Percentiles rank a stretch among this genome's conserved stretches.
Conservation (phyloP, 1,140 invertebrate genomes). For the Caerostris darwini region DNA sequence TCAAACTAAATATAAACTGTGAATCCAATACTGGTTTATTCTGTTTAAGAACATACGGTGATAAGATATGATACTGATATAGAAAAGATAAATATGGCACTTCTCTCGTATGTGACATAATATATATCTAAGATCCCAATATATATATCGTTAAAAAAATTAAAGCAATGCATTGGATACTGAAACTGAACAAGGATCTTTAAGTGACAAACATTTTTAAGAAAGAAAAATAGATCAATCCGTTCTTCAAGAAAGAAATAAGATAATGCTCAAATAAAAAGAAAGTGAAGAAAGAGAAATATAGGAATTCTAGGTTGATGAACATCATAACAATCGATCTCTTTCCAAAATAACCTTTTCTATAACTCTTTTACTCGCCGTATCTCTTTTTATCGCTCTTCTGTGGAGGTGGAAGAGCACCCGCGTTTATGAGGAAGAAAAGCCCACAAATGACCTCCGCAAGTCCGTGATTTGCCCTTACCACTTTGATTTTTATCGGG, state of each 20-base stretch:
- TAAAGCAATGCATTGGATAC: too few species aligned
- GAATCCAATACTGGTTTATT: too few species aligned
- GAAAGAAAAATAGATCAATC: neutral
- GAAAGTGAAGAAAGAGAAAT: neutral
- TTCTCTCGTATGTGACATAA: too few species aligned
- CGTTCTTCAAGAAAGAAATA: neutral
- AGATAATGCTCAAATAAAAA: neutral
- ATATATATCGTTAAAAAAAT: too few species aligned
- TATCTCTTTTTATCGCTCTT: constrained; percentile 67
- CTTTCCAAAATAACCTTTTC: constrained; percentile 69
- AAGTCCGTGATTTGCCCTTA: constrained; percentile 37
- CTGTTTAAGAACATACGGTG: too few species aligned
- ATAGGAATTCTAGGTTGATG: constrained; percentile 38
- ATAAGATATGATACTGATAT: too few species aligned
- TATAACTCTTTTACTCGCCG: constrained; percentile 53
- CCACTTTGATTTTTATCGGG: constrained; percentile 72
- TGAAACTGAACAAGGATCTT: too few species aligned
- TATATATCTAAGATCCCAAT: too few species aligned
- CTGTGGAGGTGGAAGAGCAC: neutral
- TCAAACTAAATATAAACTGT: too few species aligned
- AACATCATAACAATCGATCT: constrained; percentile 65
- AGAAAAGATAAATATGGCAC: too few species aligned
- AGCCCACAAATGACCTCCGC: constrained; percentile 61
- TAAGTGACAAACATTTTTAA: too few species aligned
- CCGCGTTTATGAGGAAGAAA: constrained; percentile 60